Conservation (phyloP, 2,888 invertebrate genomes). For the Sinohyriopsis cumingii region DNA sequence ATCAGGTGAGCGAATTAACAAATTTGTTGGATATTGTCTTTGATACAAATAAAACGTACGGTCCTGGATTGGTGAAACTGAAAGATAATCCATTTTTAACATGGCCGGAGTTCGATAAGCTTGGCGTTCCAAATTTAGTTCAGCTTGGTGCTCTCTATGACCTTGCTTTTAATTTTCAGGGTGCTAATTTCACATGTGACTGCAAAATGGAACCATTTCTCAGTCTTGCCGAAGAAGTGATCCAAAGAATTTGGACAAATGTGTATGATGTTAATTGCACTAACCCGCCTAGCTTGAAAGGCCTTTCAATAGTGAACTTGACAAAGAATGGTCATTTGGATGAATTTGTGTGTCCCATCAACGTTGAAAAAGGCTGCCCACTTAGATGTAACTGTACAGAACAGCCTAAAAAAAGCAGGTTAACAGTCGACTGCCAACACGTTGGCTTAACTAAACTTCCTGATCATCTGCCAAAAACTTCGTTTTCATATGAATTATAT, state of each 20-base stretch:
- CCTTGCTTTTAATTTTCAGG: slow-evolving; percentile 1
- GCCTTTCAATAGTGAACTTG: slow-evolving; percentile 3
- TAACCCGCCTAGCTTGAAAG: slow-evolving; percentile 3
- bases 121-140: slow-evolving; percentile 5
- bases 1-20: slow-evolving; percentile 1
- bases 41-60: slow-evolving; percentile 2
- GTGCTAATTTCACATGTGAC: slow-evolving; percentile 7
- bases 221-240: not conserved
- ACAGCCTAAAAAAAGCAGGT: slow-evolving; percentile 10
- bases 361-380: not conserved
- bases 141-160: slow-evolving; percentile 2
- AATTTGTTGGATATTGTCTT: slow-evolving; percentile 3
- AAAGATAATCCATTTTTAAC: not conserved
- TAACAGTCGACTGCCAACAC: slow-evolving; percentile 9
- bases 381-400: slow-evolving; percentile 9
- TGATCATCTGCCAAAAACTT: slow-evolving; percentile 1
- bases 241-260: slow-evolving; percentile 3
- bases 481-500: too few relatives aligned
- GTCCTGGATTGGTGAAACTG: slow-evolving; percentile 3
- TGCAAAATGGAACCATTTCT: slow-evolving; percentile 12
- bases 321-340: slow-evolving; percentile 2
- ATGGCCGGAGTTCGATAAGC: slow-evolving; percentile 8
- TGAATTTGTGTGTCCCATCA: slow-evolving; percentile 5
- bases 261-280: slow-evolving; percentile 1
- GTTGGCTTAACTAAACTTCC: slow-evolving; percentile 5